A percentile compares a stretch with the other conserved stretches of the same genome.
phyloP scores from a whole-genome alignment of 1,140 invertebrate species.

The Sarcophaga bullata region DNA sequence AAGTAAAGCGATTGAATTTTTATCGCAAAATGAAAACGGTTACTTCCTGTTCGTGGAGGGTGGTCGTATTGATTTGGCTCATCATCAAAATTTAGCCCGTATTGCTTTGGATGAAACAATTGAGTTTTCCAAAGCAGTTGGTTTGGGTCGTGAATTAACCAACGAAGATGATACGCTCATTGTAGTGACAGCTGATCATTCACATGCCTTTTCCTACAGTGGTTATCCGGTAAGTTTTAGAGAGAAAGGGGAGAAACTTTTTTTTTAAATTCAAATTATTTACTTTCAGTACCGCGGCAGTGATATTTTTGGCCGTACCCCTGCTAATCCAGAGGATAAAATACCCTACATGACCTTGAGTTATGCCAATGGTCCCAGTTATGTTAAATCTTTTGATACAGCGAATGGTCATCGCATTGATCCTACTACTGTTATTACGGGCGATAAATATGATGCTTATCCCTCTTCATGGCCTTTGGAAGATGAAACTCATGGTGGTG shows the following conservation, averaged over 20 bases:
- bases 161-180: constrained; percentile 73
- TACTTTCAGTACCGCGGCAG: constrained; percentile 64
- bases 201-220: constrained; percentile 75
- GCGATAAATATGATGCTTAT: constrained; percentile 58
- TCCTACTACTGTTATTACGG: constrained; percentile 54
- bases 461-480: constrained; percentile 68
- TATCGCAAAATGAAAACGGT: constrained; percentile 77
- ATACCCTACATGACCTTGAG: constrained; percentile 76
- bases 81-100: constrained; percentile 74
- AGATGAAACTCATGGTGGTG: constrained; percentile 75
- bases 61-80: constrained; percentile 79
- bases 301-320: constrained; percentile 67
- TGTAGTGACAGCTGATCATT: constrained; percentile 77
- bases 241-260: neutral
- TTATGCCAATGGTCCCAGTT: constrained; percentile 78
- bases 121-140: constrained; percentile 75
- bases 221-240: constrained; percentile 70
- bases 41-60: constrained; percentile 74
- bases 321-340: constrained; percentile 60
- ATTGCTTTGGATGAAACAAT: constrained; percentile 77
- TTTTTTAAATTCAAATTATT: neutral
- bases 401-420: constrained; percentile 58
- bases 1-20: constrained; percentile 74
- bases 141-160: constrained; percentile 70
- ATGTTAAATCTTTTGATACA: constrained; percentile 59